Conservation (phyloP, 2,888 invertebrate genomes). For the Aspidiotus rigidus region DNA sequence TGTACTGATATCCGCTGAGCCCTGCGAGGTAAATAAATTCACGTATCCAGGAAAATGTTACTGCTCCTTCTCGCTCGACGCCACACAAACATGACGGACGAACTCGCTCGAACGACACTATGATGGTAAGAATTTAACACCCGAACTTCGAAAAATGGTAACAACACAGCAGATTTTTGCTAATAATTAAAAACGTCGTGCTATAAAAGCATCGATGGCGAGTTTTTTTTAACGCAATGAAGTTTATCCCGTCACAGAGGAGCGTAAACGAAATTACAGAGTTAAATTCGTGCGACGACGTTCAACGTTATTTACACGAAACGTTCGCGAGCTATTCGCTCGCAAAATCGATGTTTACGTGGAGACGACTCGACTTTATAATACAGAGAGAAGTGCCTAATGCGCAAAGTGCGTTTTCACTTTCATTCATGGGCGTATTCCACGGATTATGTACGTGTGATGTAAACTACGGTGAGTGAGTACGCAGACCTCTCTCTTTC, state of each 20-base stretch:
- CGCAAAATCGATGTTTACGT: constrained; percentile 7
- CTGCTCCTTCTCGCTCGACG: constrained; percentile 23
- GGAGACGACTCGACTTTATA: neutral
- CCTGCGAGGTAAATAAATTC: neutral
- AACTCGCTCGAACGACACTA: neutral
- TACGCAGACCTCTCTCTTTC: too few relatives aligned
- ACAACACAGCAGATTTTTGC: too few relatives aligned
- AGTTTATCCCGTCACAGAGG: constrained; percentile 12
- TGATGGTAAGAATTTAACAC: constrained; percentile 1
- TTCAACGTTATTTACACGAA: neutral
- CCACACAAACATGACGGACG: constrained; percentile 29
- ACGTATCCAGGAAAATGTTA: constrained; percentile 4
- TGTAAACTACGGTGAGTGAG: too few relatives aligned
- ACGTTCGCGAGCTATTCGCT: constrained; percentile 18
- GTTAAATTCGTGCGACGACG: neutral
- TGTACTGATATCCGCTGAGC: too few relatives aligned
- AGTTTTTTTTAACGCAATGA: constrained; percentile 11
- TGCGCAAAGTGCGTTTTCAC: constrained; percentile 8
- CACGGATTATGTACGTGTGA: neutral
- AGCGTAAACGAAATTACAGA: constrained; percentile 13
- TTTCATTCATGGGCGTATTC: constrained; percentile 32
- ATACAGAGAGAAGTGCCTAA: neutral
- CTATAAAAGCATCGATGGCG: constrained; percentile 4
- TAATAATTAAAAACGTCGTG: constrained; percentile 9
- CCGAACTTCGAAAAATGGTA: too few relatives aligned